Base-by-base conservation (phyloP, 2,888 invertebrate genomes). In the Tenthredo scrophulariae region DNA sequence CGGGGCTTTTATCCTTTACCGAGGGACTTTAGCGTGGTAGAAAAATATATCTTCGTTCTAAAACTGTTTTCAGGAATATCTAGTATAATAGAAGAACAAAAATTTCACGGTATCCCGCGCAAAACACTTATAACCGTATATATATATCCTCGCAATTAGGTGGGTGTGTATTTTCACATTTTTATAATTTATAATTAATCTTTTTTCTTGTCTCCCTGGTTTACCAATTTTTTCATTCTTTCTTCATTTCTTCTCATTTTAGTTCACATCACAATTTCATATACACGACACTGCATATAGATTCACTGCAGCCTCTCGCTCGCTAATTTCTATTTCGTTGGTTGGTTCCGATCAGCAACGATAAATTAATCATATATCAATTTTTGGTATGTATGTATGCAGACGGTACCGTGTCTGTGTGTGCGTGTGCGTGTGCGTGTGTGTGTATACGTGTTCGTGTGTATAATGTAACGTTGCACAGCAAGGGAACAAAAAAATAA, bases 1-100 rank as follows among this genome's bases (percentile, higher is more conserved):
- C 26, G 26, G 67, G 67, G 67, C 67, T 67, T 67, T 67, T 67
- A 62, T 62, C 62, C 62, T 26, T 62, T 62, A 62, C 22, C 62
- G 26, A 10, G 26, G 62, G 62, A 62, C 22, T 62, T 54, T 54
- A 54, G 26, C 62, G 62, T 26, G 62, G 26, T 62, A 62, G 26
- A 26, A 26, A 26, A 26, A 62, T 58, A 9, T 62, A 62, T 26
- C 62, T 9, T 13, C 10, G 3, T 62, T 62, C 13, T 26, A 10
- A 62, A 62, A 62, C 62, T 62, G 62, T 62, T 62, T 54, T 54
- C 54, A 62, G 10, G 26, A 62, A 62, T 62, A 26, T 54, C 10
- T 54, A 54, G 10, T 7, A 54, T 7, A 54, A n/a, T 18, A 54
- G 54, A n/a, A n/a, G n/a, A 54, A 18, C 10, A 26, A 62, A 26